Percentiles rank a stretch among this genome's conserved stretches.
These are phyloP conservation scores for Bibio marci DNA, from an alignment of 2,888 invertebrate species.

Conservation along the genomic window DNA sequence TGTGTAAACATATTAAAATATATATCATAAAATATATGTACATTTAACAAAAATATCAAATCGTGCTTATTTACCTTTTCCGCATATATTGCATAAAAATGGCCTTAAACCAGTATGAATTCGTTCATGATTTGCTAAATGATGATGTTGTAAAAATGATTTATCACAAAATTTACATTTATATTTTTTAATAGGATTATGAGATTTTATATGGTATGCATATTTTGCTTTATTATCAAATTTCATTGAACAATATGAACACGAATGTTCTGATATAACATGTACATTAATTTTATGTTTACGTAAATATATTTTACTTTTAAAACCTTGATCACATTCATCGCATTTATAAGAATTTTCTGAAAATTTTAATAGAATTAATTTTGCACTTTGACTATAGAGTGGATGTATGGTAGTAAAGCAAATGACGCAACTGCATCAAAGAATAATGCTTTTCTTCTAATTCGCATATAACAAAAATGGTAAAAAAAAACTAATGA, in stretches of 20 bases:
- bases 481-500: no score
- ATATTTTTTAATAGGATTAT: slow-evolving; percentile 9
- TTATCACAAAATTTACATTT: slow-evolving; percentile 10
- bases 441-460: no score
- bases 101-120: slow-evolving; percentile 9
- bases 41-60: background rate
- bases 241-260: slow-evolving; percentile 5
- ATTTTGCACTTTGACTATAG: background rate
- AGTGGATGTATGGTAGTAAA: no score
- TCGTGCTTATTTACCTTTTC: slow-evolving; percentile 7
- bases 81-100: slow-evolving; percentile 10
- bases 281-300: slow-evolving; percentile 8
- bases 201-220: slow-evolving; percentile 10
- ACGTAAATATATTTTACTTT: slow-evolving; percentile 7
- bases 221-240: slow-evolving; percentile 8
- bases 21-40: no score
- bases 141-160: slow-evolving; percentile 10
- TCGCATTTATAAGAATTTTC: slow-evolving; percentile 5
- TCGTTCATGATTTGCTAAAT: slow-evolving; percentile 9
- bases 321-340: slow-evolving; percentile 6
- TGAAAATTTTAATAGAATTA: background rate
- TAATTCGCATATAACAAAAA: no score
- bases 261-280: slow-evolving; percentile 4
- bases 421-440: no score
- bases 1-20: background rate